Evolutionary conservation across 2,113 vertebrate genomes (phyloP), one percentile per base, ranked within the genome.

Genomic region (Ceuthmochares aereus): DNA sequence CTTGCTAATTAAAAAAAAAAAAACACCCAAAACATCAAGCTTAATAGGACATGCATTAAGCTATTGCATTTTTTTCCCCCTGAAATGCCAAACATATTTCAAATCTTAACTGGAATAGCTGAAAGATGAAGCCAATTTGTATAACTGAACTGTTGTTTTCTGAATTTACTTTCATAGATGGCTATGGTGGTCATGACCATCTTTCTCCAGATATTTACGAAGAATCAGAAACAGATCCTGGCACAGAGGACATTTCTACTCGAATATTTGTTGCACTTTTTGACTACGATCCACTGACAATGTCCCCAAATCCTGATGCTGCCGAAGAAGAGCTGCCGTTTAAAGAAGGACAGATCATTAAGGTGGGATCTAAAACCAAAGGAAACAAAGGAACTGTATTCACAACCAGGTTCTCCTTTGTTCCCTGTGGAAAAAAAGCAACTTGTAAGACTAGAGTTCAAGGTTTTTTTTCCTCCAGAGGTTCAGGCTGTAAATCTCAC

Each of bases 291-390:
- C 99, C 99, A 0, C 97, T 99, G 93, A 99, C 99, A 10, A 99
- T 99, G 99, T 99, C 99, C 89, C 99, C 99, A 1, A 99, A 99
- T 94, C 99, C 99, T 0, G 99, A 99, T 12, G 99, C 99, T 20
- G 99, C 99, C 0, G 99, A 99, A 36, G 99, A 99, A 89, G 99
- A 99, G 96, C 98, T 99, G 84, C 99, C 99, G 2, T 99, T 99
- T 73, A 99, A 99, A 87, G 99, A 99, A 86, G 99, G 99, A 30
- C 99, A 99, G 98, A 98, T 99, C 94, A 99, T 99, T 91, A 99
- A 99, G 99, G 99, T 99, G 95, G 62, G 92, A 14, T 3, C 42
- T 26, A 37, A 16, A 55, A 32, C 0, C 34, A 49, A 18, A 56
- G 56, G 29, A 8, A 29, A 29, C 1, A 0, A 83, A 54, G 30